Base-by-base conservation (phyloP, 1,140 invertebrate genomes). In the Saccostrea cuccullata region DNA sequence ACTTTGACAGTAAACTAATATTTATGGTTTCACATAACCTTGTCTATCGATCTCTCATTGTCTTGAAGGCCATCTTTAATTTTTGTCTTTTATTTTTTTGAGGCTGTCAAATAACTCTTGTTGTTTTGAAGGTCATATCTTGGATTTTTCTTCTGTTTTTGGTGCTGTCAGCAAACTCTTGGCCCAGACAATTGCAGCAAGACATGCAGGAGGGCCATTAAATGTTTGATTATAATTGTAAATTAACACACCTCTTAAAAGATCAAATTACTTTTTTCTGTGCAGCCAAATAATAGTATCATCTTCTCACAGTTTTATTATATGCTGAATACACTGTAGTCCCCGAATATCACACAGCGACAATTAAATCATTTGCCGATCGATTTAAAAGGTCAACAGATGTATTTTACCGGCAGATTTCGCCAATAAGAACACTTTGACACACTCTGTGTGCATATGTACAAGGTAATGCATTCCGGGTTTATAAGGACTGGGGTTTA, bases 331-430 rank as follows among this genome's bases (percentile, higher is more conserved):
- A 64, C 58, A 64, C 17, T 20, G n/a, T 64, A 20, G 15, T 20
- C 20, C 20, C n/a, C 20, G 58, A 17, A 64, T 64, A 64, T 20
- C 17, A 64, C 58, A 0, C 17, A 20, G 0, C 17, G 17, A 64
- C 6, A 64, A 64, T 64, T 9, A 30, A 36, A 77, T 77, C 70
- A 77, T 77, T 77, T 77, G 26, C 70, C 11, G 26, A 15, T 36
- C 15, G 26, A 77, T 77, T 77, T 77, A 77, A 77, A 77, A 26
- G 70, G 70, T 77, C 30, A 30, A 77, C 70, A 36, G 70, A 30
- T 77, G 70, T 26, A 77, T 77, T 77, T 73, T 77, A 77, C 23
- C 70, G 26, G 26, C 70, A 77, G 70, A 77, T 77, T 23, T 77
- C 23, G 13, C 70, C 70, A 77, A 77, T 77, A 26, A 77, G 26